Evolutionary conservation across 2,888 invertebrate species (phyloP), one percentile per base, ranked within the genome.

Genomic region (Tinea semifulvella): DNA sequence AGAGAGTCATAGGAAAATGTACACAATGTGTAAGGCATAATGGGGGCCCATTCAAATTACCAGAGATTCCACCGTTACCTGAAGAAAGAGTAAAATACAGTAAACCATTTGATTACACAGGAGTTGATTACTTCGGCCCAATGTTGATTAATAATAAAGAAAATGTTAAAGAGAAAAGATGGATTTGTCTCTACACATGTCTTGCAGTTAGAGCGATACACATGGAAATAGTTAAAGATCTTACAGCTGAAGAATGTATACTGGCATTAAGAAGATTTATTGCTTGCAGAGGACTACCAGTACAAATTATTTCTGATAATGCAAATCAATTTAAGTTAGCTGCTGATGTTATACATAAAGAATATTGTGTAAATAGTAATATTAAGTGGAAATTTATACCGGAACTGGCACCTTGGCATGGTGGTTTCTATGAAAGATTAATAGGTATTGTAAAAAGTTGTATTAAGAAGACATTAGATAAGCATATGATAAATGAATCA

Each of bases 31-130:
- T 39, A 1, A 56, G 55, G 42, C 50, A 56, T 25, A 51, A 50
- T 1, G 52, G 55, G 13, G 55, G 54, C 1, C 55, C 57, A 1
- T 56, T 46, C 39, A 50, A 50, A 44, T 28, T 56, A 16, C 55
- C 53, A 22, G 2, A 40, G 0, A 49, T 48, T 7, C 54, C 55
- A 13, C 49, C 47, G 2, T 35, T 55, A 45, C 55, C 55, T 17
- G 7, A 6, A 5, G 42, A 42, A 42, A 2, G 42, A 18, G 42
- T 42, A 13, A 42, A 25, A 2, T 42, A 22, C 14, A 42, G 10
- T 10, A 2, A 22, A 22, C 25, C 42, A 22, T 42, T 25, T 22
- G 14, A 11, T 6, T 42, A 3, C 16, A 42, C 42, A 7, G 42
- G 42, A 7, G 7, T 42, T 13, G 42, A 42, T 42, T 42, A 42